Percentiles rank a stretch among this genome's conserved stretches.
phyloP scores from a whole-genome alignment of 2,888 invertebrate genomes.

The Cetonia aurata region DNA sequence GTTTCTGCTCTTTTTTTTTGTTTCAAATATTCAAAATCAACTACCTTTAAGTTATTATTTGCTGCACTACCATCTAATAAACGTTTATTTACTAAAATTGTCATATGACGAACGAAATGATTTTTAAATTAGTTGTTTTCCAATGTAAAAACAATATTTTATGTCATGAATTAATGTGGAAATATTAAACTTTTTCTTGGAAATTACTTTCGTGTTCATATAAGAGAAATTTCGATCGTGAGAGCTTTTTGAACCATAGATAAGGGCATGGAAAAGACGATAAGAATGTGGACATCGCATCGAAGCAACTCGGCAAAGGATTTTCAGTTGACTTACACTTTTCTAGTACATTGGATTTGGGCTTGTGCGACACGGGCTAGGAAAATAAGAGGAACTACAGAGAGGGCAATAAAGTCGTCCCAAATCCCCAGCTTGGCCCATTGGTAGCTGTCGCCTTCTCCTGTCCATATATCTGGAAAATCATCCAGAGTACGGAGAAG shows the following conservation, averaged over 20 bases:
- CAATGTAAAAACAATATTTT: no score
- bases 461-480: constrained; percentile 34
- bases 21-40: constrained; percentile 6
- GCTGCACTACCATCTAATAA: constrained; percentile 22
- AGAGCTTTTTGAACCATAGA: no score
- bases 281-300: neutral
- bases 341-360: constrained; percentile 36
- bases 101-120: no score
- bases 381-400: constrained; percentile 28
- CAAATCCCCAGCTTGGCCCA: neutral
- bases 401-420: constrained; percentile 31
- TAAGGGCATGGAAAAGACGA: neutral
- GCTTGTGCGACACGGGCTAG: constrained; percentile 25
- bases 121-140: no score
- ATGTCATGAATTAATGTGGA: no score
- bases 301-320: constrained; percentile 17
- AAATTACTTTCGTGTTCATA: no score
- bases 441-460: neutral
- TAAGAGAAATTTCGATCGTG: no score
- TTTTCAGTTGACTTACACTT: constrained; percentile 31
- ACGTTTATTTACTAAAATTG: neutral
- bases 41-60: constrained; percentile 17
- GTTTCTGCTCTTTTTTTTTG: constrained; percentile 26
- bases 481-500: constrained; percentile 37
- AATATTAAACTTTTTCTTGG: no score